Percentiles rank a stretch among this genome's conserved stretches.
Conservation (phyloP, 1,140 invertebrate species). For the Agrilus planipennis region DNA sequence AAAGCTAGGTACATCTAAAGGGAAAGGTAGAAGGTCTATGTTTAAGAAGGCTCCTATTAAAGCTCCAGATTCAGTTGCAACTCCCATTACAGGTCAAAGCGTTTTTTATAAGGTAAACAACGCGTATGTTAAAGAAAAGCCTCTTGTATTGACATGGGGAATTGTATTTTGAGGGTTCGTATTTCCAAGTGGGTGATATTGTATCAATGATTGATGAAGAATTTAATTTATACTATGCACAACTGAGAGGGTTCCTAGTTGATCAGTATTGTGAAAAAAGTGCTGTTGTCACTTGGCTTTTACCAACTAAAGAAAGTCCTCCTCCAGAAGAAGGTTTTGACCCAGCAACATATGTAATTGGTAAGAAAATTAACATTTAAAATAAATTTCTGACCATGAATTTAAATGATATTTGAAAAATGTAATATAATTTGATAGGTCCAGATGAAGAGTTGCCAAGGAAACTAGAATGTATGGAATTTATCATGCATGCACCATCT, state of each 20-base stretch:
- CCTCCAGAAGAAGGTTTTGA: slow-evolving; percentile 67
- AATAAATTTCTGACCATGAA: no score
- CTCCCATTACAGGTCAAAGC: slow-evolving; percentile 65
- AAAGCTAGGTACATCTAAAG: slow-evolving; percentile 45
- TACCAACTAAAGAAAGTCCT: slow-evolving; percentile 75
- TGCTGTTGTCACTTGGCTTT: slow-evolving; percentile 83
- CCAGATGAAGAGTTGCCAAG: slow-evolving; percentile 84
- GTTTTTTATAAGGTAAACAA: slow-evolving; percentile 66
- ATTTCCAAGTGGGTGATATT: slow-evolving; percentile 84
- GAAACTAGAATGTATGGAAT: slow-evolving; percentile 78
- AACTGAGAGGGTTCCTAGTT: slow-evolving; percentile 76
- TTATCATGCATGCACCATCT: slow-evolving; percentile 85
- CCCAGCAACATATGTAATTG: slow-evolving; percentile 83
- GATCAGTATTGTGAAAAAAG: slow-evolving; percentile 92
- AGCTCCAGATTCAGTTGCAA: slow-evolving; percentile 65
- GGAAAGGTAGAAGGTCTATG: slow-evolving; percentile 61
- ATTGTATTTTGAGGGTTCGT: slow-evolving; percentile 48
- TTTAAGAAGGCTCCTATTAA: slow-evolving; percentile 77
- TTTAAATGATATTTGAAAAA: no score
- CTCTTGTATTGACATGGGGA: neutral
- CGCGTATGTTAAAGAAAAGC: neutral
- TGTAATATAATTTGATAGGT: slow-evolving; percentile 40
- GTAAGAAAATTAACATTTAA: slow-evolving; percentile 38
- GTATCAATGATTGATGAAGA: slow-evolving; percentile 72
- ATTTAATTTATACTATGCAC: slow-evolving; percentile 74